Evolutionary conservation across 2,797 vertebrate species (phyloP).

Genomic region (Sebastes itinus): DNA sequence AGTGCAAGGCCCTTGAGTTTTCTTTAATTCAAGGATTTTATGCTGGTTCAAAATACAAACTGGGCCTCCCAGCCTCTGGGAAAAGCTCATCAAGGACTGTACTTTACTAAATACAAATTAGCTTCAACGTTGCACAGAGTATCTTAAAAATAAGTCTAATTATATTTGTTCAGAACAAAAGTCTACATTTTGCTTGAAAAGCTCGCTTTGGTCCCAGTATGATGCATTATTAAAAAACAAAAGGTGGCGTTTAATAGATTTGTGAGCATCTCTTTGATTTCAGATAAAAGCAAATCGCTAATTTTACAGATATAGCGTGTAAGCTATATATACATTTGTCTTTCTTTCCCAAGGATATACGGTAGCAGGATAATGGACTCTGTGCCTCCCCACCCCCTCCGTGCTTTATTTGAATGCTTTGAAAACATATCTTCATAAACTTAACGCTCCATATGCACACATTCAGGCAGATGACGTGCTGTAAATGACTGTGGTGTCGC

Average conservation of each 20-base stretch:
- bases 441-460: conserved; percentile 8
- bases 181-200: conserved; percentile 81
- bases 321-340: conserved; percentile 54
- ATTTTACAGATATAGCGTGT: conserved; percentile 66
- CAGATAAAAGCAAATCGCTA: conserved; percentile 78
- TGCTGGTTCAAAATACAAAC: conserved; percentile 82
- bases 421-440: conserved; percentile 33
- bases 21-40: conserved; percentile 87
- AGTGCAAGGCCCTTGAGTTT: conserved; percentile 82
- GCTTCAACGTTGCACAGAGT: conserved; percentile 73
- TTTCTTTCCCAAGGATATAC: conserved; percentile 69
- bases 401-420: conserved; percentile 45
- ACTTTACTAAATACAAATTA: conserved; percentile 87
- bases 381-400: conserved; percentile 5
- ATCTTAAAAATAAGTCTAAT: conserved; percentile 82
- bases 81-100: conserved; percentile 85
- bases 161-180: conserved; percentile 85
- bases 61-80: conserved; percentile 77
- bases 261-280: conserved; percentile 79
- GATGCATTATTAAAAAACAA: conserved; percentile 77
- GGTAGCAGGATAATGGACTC: conserved; percentile 43
- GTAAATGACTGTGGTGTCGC: conserved; percentile 15
- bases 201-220: conserved; percentile 75
- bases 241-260: conserved; percentile 79
- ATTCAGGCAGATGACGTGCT: not conserved